A percentile compares a stretch with the other conserved stretches of the same genome.
These are phyloP conservation scores for Athetis lepigone DNA, from an alignment of 2,888 invertebrate species.

Conservation along the genomic window DNA sequence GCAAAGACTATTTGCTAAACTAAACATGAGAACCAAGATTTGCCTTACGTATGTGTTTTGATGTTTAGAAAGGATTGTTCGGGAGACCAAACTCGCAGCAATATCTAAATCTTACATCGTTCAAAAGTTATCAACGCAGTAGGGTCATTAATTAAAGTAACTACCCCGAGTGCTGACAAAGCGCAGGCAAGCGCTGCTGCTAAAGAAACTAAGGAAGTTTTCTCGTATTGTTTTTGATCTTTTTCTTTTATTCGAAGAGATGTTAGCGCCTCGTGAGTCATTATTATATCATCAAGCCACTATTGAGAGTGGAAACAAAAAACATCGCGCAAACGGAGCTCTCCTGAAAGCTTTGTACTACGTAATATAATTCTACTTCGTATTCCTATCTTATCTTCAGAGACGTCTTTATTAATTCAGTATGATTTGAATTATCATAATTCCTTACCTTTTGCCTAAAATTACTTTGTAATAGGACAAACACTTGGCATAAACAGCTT, in stretches of 20 bases:
- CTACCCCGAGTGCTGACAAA: slow-evolving; percentile 51
- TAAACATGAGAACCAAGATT: slow-evolving; percentile 52
- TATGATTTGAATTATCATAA: slow-evolving; percentile 71
- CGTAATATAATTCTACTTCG: slow-evolving; percentile 59
- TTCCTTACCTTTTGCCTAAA: slow-evolving; percentile 67
- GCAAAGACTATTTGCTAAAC: slow-evolving; percentile 51
- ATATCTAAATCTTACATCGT: slow-evolving; percentile 43
- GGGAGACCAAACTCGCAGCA: slow-evolving; percentile 25
- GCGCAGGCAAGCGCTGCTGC: slow-evolving; percentile 37
- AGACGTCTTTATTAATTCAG: slow-evolving; percentile 69
- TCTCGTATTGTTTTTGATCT: slow-evolving; percentile 52
- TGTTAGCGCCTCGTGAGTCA: slow-evolving; percentile 57
- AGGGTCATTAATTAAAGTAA: slow-evolving; percentile 57
- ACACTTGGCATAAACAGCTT: slow-evolving; percentile 66
- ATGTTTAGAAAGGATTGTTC: slow-evolving; percentile 22
- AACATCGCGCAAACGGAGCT: slow-evolving; percentile 40
- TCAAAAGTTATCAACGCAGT: slow-evolving; percentile 48
- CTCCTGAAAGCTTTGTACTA: slow-evolving; percentile 55
- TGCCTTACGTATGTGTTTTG: slow-evolving; percentile 26
- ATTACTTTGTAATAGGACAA: slow-evolving; percentile 69
- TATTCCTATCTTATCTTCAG: slow-evolving; percentile 55
- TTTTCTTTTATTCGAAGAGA: slow-evolving; percentile 54
- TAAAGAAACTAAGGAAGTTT: slow-evolving; percentile 38
- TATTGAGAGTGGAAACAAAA: slow-evolving; percentile 54
- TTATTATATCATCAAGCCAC: slow-evolving; percentile 63